Evolutionary conservation across 2,797 vertebrate genomes (phyloP).

Genomic region (Trachops cirrhosus): DNA sequence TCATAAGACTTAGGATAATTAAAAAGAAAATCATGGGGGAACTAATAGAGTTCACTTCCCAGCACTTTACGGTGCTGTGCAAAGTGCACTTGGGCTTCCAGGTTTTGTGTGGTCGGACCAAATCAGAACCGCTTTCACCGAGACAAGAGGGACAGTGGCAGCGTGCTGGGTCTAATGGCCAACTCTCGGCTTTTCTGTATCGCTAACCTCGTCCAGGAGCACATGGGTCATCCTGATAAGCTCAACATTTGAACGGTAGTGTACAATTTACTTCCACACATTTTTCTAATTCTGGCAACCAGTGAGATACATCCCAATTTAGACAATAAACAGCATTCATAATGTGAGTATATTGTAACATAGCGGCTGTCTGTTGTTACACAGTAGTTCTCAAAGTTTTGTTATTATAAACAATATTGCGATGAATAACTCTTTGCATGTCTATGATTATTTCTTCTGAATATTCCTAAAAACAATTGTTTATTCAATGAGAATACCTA

Average conservation of each 20-base stretch:
- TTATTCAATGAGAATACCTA: background rate
- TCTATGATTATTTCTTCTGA: slow-evolving; percentile 33
- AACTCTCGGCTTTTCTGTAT: background rate
- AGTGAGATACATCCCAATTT: background rate
- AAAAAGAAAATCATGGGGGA: background rate
- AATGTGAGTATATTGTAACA: background rate
- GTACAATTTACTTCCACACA: background rate
- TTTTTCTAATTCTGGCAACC: slow-evolving; percentile 11
- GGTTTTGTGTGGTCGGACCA: background rate
- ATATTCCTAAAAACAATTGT: slow-evolving; percentile 8
- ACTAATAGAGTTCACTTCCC: background rate
- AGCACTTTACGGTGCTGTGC: background rate
- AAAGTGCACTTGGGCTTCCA: background rate
- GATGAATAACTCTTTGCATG: background rate
- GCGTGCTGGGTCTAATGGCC: background rate
- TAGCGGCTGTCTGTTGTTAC: background rate
- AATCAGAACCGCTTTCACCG: background rate
- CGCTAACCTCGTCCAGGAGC: background rate
- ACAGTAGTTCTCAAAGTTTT: background rate
- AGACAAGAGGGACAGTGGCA: background rate
- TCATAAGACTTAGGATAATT: background rate
- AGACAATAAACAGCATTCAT: slow-evolving; percentile 4
- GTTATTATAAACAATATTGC: slow-evolving; percentile 3
- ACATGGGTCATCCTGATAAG: background rate
- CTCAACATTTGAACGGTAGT: background rate